Base-by-base conservation (phyloP, 2,113 vertebrate genomes). In the Pseudorasbora parva region DNA sequence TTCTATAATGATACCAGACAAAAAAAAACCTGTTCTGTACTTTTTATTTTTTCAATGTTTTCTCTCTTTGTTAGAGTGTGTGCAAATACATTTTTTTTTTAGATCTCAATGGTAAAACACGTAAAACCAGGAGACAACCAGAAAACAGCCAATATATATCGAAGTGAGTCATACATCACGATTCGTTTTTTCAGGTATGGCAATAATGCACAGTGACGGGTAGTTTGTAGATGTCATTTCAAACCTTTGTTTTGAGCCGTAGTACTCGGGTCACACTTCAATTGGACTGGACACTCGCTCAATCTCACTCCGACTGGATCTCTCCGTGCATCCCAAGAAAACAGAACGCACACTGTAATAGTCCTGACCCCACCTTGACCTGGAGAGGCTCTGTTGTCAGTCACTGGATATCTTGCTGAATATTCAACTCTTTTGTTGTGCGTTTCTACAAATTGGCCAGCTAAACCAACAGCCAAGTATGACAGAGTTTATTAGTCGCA, bases 111-210 rank as follows among this genome's bases (percentile, higher is more conserved):
- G 59, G 19, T 33, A 49, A 69, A 78, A 71, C 84, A 69, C 62
- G 11, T 71, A 84, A 75, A 64, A 85, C 73, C 77, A 69, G 77
- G 56, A 37, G 37, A 76, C 69, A 88, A 60, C n/a, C 71, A 78
- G 56, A 49, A 78, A 81, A 81, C 71, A 81, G 41, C 25, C 41
- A 64, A 74, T 51, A 64, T 27, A 64, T 41, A 77, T 54, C 37
- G 14, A 57, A 72, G 17, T 9, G 15, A 79, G 47, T 77, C 47
- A 57, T 54, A 68, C 23, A 79, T 72, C 56, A 79, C 17, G 4
- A 54, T 41, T 17, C n/a, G 45, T 6, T 23, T 69, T 62, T 56
- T 56, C 79, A 69, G 47, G 71, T 56, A 69, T 54, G 79, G 45
- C 79, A 81, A 17, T 33, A 81, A 69, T 15, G 79, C 47, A 41